These are phyloP conservation scores for Plagiodera versicolora DNA, from an alignment of 2,888 invertebrate species.

Conservation along the genomic window DNA sequence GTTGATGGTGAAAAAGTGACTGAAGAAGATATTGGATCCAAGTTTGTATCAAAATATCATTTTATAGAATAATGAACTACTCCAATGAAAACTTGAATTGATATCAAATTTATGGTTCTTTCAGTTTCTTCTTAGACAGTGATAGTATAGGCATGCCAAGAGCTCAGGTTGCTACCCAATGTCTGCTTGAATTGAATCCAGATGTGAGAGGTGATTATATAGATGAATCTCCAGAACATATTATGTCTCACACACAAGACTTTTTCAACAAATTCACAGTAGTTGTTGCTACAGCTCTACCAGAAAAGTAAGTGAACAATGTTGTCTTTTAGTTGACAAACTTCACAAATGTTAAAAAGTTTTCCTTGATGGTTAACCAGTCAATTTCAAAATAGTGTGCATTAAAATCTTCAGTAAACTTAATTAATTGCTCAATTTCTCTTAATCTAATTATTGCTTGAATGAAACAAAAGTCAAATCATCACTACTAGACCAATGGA, in stretches of 20 bases:
- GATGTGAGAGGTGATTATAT: constrained; percentile 93
- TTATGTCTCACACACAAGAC: constrained; percentile 81
- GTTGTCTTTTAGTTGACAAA: neutral
- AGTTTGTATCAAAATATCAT: constrained; percentile 64
- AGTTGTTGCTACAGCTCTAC: constrained; percentile 78
- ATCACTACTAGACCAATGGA: too few species aligned
- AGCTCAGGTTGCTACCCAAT: constrained; percentile 79
- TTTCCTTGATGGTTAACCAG: too few species aligned
- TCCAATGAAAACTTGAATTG: too few species aligned
- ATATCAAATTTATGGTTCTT: constrained; percentile 23
- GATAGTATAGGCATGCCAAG: constrained; percentile 81
- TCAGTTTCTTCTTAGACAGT: constrained; percentile 86
- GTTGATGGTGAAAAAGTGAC: constrained; percentile 86
- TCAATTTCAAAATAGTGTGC: too few species aligned
- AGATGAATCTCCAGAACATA: constrained; percentile 83
- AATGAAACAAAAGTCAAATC: too few species aligned
- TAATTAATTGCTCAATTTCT: too few species aligned
- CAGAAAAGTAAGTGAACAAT: constrained; percentile 63
- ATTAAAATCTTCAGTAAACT: too few species aligned
- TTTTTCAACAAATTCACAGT: constrained; percentile 87
- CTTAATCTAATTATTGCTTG: too few species aligned
- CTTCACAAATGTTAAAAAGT: too few species aligned
- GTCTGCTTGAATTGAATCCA: constrained; percentile 86
- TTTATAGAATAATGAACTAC: too few species aligned
- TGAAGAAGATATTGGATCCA: constrained; percentile 91